phyloP scores from a whole-genome alignment of 2,113 vertebrate genomes.

The Myotis yumanensis region DNA sequence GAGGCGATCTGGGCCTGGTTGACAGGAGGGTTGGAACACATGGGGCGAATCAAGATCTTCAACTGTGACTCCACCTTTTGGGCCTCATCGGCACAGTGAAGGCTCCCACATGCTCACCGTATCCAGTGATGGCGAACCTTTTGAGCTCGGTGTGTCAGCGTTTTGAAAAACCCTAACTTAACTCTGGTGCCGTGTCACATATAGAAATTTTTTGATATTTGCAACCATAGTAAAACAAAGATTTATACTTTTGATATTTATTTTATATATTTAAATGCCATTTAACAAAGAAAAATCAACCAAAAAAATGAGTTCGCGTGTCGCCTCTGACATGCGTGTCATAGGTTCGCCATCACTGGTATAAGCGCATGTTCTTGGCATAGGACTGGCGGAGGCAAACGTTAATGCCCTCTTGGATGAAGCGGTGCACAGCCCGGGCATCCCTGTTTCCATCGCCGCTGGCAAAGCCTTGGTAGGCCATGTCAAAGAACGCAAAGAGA shows the following conservation, averaged over 20 bases:
- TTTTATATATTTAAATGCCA: no score
- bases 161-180: no score
- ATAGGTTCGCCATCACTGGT: no score
- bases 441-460: constrained; percentile 95
- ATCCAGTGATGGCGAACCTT: constrained; percentile 59
- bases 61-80: constrained; percentile 96
- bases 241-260: no score
- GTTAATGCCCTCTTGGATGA: constrained; percentile 95
- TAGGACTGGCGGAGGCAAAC: constrained; percentile 94
- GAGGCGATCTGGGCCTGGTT: constrained; percentile 95
- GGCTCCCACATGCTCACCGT: constrained; percentile 96
- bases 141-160: no score
- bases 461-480: constrained; percentile 99
- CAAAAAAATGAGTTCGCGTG: no score
- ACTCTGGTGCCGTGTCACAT: no score
- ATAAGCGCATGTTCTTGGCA: constrained; percentile 97
- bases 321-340: no score
- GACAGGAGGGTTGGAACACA: constrained; percentile 97
- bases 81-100: constrained; percentile 94
- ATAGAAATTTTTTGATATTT: no score
- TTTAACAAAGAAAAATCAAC: no score
- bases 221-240: no score
- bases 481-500: constrained; percentile 95
- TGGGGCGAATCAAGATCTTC: constrained; percentile 97
- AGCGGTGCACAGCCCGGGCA: constrained; percentile 95